A percentile compares a stretch with the other conserved stretches of the same genome.
phyloP scores from a whole-genome alignment of 2,797 vertebrate genomes.

The Anguilla anguilla region DNA sequence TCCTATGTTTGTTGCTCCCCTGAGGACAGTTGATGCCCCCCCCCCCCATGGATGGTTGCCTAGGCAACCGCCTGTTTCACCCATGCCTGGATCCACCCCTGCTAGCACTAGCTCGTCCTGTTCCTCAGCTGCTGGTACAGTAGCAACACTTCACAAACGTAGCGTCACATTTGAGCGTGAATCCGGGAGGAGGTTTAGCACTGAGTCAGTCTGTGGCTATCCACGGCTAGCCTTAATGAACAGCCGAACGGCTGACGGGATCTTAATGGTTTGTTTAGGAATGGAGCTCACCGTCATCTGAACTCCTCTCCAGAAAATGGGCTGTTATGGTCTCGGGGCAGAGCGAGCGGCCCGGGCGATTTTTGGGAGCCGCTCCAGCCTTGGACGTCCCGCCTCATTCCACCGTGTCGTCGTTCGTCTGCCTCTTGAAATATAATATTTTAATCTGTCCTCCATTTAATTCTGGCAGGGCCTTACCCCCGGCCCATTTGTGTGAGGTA shows the following conservation, averaged over 20 bases:
- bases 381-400: slow-evolving; percentile 38
- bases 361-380: background rate
- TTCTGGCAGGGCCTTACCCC: slow-evolving; percentile 48
- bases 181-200: slow-evolving; percentile 23
- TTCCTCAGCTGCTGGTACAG: background rate
- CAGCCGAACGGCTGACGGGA: background rate
- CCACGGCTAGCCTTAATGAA: slow-evolving; percentile 29
- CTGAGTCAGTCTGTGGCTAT: slow-evolving; percentile 26
- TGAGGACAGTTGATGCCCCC: too few relatives aligned
- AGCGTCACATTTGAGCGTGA: slow-evolving; percentile 31
- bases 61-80: too few relatives aligned
- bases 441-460: slow-evolving; percentile 51
- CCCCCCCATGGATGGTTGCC: too few relatives aligned
- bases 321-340: background rate
- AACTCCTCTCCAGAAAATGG: background rate
- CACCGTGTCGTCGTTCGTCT: slow-evolving; percentile 55
- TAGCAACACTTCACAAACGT: slow-evolving; percentile 19
- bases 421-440: slow-evolving; percentile 48
- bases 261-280: slow-evolving; percentile 12
- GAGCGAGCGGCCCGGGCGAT: background rate
- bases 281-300: background rate
- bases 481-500: background rate
- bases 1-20: background rate
- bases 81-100: too few relatives aligned
- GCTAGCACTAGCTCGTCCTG: background rate